Base-by-base conservation (phyloP, 1,140 invertebrate species). In the Camponotus pennsylvanicus region DNA sequence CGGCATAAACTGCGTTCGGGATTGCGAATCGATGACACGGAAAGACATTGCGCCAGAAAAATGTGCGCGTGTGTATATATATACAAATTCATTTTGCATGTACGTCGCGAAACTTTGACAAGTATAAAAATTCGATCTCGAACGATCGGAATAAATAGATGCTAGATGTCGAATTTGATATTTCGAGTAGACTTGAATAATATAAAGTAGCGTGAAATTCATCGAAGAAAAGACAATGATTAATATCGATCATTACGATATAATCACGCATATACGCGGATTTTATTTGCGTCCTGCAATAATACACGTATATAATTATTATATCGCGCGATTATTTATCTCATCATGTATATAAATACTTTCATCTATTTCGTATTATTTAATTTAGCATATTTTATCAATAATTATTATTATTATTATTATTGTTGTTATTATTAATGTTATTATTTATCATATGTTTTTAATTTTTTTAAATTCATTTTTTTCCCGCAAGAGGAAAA, bases 161-260 rank as follows among this genome's bases (percentile, higher is more conserved):
- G 21, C 55, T n/a, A 9, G 42, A 32, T 42, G 45, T 78, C 18
- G 9, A 64, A 34, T 45, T 64, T 18, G 59, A 64, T 42, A 18
- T 64, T 34, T 45, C 32, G 18, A 49, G 27, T 49, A 27, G 49
- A 64, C 61, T 78, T 6, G 59, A 64, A 78, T 66, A 78, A 78
- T 52, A 64, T 5, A 49, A 40, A 78, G 42, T 34, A 40, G 45
- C 40, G 59, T 9, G 27, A 2, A 49, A 27, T 78, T 34, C 4
- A 18, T 42, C 2, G 15, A 18, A 34, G 59, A 9, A 18, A 64
- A 11, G 45, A 49, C 45, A 15, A 18, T 49, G 27, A 64, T 78
- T 78, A 64, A 78, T 49, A 64, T 64, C 49, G 64, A 63, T 66
- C 34, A 37, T 27, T 3, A 13, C 2, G 8, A 49, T 18, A 42